phyloP scores from a whole-genome alignment of 2,797 vertebrate genomes.

The Pipistrellus kuhlii region DNA sequence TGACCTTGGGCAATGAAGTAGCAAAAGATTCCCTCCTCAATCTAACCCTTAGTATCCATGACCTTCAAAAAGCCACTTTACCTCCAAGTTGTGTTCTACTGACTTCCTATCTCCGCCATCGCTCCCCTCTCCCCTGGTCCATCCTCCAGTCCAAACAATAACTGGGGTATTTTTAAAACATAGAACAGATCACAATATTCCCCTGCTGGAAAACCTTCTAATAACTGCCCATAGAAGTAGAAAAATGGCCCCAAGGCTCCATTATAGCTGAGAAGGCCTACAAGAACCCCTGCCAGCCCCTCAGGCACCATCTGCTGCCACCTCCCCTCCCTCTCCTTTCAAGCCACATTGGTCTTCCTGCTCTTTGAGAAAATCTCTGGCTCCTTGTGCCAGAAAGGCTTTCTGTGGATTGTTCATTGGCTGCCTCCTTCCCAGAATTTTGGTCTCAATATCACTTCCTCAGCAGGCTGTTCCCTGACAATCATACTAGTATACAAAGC shows the following conservation, averaged over 20 bases:
- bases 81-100: background rate
- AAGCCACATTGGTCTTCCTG: background rate
- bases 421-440: background rate
- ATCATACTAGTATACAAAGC: background rate
- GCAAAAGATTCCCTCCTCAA: background rate
- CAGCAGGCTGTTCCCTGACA: background rate
- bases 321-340: background rate
- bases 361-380: background rate
- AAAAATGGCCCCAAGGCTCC: background rate
- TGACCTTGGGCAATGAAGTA: background rate
- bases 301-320: background rate
- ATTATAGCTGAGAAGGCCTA: background rate
- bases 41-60: background rate
- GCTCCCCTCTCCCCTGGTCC: background rate
- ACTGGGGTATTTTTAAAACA: background rate
- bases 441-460: background rate
- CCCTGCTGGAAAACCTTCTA: background rate
- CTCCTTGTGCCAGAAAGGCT: background rate
- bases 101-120: background rate
- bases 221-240: background rate
- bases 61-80: background rate
- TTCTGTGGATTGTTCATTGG: background rate
- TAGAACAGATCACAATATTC: background rate
- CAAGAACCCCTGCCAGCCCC: accelerated
- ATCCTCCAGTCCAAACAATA: background rate